Evolutionary conservation across 1,140 invertebrate species (phyloP).

Genomic region (Chymomyza costata): DNA sequence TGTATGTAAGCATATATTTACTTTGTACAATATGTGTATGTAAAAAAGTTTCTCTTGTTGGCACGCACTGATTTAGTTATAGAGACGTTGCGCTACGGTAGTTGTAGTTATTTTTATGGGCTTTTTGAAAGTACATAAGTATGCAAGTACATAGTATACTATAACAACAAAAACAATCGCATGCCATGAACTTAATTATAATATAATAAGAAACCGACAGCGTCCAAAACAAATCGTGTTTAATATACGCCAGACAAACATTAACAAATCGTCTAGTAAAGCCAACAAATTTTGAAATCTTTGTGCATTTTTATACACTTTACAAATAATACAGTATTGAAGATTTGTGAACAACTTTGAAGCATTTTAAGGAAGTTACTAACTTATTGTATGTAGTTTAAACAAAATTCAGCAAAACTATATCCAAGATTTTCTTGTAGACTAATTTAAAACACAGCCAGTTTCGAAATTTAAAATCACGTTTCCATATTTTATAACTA

Average conservation of each 20-base stretch:
- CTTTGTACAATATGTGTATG: constrained; percentile 15
- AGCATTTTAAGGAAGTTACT: no score
- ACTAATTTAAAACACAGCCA: no score
- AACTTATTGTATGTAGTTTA: no score
- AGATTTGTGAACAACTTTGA: no score
- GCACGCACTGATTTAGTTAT: constrained; percentile 39
- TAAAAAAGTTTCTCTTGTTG: constrained; percentile 33
- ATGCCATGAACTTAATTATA: constrained; percentile 59
- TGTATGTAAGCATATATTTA: background rate
- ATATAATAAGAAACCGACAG: constrained; percentile 23
- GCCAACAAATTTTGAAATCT: constrained; percentile 24
- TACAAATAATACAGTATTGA: no score
- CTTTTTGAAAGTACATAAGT: constrained; percentile 41
- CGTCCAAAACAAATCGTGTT: constrained; percentile 29
- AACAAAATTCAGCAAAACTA: no score
- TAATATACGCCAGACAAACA: constrained; percentile 12
- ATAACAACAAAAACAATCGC: constrained; percentile 29
- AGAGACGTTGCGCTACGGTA: constrained; percentile 21
- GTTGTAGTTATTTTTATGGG: constrained; percentile 48
- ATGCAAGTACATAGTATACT: constrained; percentile 16
- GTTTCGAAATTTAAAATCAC: no score
- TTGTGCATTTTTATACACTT: no score
- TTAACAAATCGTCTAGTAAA: constrained; percentile 38
- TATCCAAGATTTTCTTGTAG: no score
- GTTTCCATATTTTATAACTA: no score